Base-by-base conservation (phyloP, 2,113 vertebrate species). In the Triplophysa siluroides region DNA sequence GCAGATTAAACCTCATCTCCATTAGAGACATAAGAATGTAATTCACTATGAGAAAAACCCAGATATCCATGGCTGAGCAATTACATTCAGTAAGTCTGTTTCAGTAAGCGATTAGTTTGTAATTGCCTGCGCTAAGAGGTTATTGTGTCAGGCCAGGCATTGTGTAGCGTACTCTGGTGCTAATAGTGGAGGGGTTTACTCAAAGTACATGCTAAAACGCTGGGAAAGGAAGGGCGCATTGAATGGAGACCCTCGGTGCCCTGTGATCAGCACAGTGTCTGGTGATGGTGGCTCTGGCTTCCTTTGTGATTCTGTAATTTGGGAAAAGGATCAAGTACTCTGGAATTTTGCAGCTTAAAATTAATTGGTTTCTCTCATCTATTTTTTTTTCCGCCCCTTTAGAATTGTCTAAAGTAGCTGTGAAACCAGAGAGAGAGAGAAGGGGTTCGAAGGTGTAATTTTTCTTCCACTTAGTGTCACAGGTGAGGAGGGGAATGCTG, bases 381-480 rank as follows among this genome's bases (percentile, higher is more conserved):
- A 50, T 52, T 65, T 47, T 33, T n/a, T 26, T 7, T 38, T 61
- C 18, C 56, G n/a, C 24, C 83, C 69, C 21, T 56, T 77, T 71
- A 83, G 64, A 68, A 47, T 4, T 23, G 62, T 84, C 78, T 76
- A 79, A 87, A 85, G 77, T 64, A 66, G 79, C 83, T 80, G 78
- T 60, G 21, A 56, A 54, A 26, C 77, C 70, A 21, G 61, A 12
- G 73, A 80, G 26, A 26, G 71, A 58, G 67, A 79, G 58, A 21
- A 58, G 83, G 66, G 21, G 63, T 79, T 76, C 79, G 61, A 24
- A 23, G 67, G 52, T 78, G 56, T 82, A 76, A 82, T 90, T 90
- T 90, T 87, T 88, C 75, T 83, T 85, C 77, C 83, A 88, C 81
- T 93, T 81, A 86, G 83, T 79, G 81, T 86, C 83, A 81, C 63